Base-by-base conservation (phyloP, 2,113 vertebrate genomes). In the Glaucidium brasilianum region DNA sequence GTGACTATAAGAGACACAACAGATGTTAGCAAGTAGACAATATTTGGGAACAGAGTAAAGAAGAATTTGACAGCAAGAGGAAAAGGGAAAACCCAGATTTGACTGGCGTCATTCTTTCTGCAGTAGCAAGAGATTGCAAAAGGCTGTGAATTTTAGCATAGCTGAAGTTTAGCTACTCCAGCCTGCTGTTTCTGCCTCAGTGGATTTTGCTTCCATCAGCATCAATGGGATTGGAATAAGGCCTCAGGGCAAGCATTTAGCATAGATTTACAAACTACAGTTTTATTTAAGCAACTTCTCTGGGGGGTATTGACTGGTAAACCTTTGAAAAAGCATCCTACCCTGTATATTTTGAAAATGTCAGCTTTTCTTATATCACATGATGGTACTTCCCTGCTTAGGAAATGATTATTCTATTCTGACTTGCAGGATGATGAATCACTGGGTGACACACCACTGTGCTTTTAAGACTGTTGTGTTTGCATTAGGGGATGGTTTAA, bases 211-310 rank as follows among this genome's bases (percentile, higher is more conserved):
- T 94, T 96, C 81, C 47, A 79, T 85, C 91, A 94, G 89, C 89
- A 90, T 90, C 62, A 85, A 41, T 59, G 62, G 66, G 55, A 85
- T 34, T 73, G 59, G 41, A 95, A 95, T 92, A 94, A 66, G 37
- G 41, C 71, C 73, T 91, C 85, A 85, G 81, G 83, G 66, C 73
- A 94, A 89, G 27, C 50, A 91, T 91, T 92, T 94, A 95, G 45
- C 67, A 92, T 63, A 92, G 43, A 67, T 20, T 93, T 94, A 79
- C 72, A 93, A 88, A 60, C 84, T 90, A 69, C 75, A 85, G 55
- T 83, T 95, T 92, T 96, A 96, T 85, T 94, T 88, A 88, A 94
- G 75, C 63, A 85, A 71, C 77, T 95, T 94, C 59, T 96, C 89
- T 71, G 27, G 35, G 43, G 43, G 43, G n/a, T 90, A 95, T 80